Base-by-base conservation (phyloP, 2,888 invertebrate species). In the Seladonia tumulorum region DNA sequence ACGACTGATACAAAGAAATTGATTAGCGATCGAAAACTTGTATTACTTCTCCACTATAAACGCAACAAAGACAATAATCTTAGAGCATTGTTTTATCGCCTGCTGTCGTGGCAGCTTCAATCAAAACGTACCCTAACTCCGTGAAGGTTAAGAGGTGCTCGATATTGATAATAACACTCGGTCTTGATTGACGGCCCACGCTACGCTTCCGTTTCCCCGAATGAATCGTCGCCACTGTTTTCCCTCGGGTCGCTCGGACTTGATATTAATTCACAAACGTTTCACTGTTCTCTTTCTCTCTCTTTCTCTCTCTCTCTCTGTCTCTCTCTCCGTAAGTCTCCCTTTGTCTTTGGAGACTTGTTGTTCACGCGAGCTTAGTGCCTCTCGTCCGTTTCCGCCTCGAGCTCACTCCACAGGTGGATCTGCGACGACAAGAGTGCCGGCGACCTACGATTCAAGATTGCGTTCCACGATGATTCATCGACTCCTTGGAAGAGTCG, bases 321-420 rank as follows among this genome's bases (percentile, higher is more conserved):
- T 42, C 42, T 42, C 42, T 42, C 42, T 42, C 42, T 42, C 42
- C 42, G 7, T 57, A n/a, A 0, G n/a, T 60, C 35, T 35, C 35
- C 22, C 35, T 22, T 35, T 39, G 22, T 5, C 12, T 5, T 5
- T 5, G 39, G 1, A 68, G 39, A 5, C 68, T 39, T n/a, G 39
- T 35, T 14, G 63, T 66, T 35, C 66, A 8, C 18, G 66, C 39
- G 22, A 53, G 53, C 53, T 3, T 53, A 53, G 39, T 35, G 49
- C 25, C 74, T 8, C 14, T 22, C 18, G 14, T 25, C n/a, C 10
- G 68, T 68, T 68, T 57, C n/a, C 75, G 35, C 45, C 60, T 42
- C 68, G 12, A 18, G 8, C 18, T n/a, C 29, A 53, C 7, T 76
- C 71, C 39, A 83, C 84, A 42, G 71, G 78, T 71, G 71, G 29